phyloP scores from a whole-genome alignment of 2,113 vertebrate species.

The Gadus chalcogrammus region DNA sequence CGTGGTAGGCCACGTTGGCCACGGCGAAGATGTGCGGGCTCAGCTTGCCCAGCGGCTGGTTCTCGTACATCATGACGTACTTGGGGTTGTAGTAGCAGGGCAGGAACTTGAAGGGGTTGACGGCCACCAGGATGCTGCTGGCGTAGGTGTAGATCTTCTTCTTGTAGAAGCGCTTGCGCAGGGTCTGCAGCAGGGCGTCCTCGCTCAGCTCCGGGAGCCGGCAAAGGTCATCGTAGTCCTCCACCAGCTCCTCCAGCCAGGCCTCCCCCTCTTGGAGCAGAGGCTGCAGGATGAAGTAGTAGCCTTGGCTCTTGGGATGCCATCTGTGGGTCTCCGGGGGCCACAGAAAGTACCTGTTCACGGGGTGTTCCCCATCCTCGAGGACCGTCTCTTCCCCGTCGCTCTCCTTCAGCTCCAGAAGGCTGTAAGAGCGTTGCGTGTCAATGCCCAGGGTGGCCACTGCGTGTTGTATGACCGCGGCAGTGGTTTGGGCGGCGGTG shows the following conservation, averaged over 20 bases:
- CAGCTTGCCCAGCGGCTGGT: constrained; percentile 85
- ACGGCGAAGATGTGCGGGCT: constrained; percentile 93
- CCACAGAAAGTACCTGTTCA: constrained; percentile 84
- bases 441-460: constrained; percentile 75
- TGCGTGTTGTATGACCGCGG: constrained; percentile 74
- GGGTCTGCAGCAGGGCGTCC: constrained; percentile 72
- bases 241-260: constrained; percentile 47
- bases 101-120: constrained; percentile 94
- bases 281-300: constrained; percentile 85
- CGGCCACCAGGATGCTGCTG: constrained; percentile 85
- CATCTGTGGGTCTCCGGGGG: constrained; percentile 77
- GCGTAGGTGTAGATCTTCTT: constrained; percentile 91
- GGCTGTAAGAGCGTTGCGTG: constrained; percentile 65
- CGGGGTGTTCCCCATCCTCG: constrained; percentile 71
- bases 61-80: constrained; percentile 92
- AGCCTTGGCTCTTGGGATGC: constrained; percentile 77
- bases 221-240: constrained; percentile 84
- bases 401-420: constrained; percentile 82
- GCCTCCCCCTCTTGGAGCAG: constrained; percentile 56
- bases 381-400: constrained; percentile 78
- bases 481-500: constrained; percentile 69
- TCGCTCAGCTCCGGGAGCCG: constrained; percentile 81
- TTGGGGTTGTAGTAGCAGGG: constrained; percentile 97
- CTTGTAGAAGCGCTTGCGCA: constrained; percentile 81
- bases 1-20: constrained; percentile 83